phyloP scores from a whole-genome alignment of 2,888 invertebrate genomes.

The Palloptera scutellata region DNA sequence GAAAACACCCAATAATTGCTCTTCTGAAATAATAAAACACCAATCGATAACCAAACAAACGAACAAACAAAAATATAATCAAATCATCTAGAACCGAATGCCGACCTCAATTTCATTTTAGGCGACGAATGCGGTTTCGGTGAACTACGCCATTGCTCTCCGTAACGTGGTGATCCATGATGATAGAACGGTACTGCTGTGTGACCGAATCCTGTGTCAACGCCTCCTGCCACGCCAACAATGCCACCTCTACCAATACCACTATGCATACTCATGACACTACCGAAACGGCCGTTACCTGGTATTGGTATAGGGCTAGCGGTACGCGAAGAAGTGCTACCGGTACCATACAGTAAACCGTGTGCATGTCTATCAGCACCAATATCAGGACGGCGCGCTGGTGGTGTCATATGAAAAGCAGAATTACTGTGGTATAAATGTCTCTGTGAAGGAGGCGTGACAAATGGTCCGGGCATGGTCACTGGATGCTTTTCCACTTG shows the following conservation, averaged over 20 bases:
- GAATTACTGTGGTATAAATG: slow-evolving; percentile 69
- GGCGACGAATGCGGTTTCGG: slow-evolving; percentile 82
- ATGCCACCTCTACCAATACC: slow-evolving; percentile 42
- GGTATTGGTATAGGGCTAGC: slow-evolving; percentile 67
- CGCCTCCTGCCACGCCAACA: slow-evolving; percentile 13
- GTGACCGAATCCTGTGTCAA: slow-evolving; percentile 21
- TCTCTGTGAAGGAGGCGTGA: slow-evolving; percentile 74
- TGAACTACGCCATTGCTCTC: slow-evolving; percentile 68
- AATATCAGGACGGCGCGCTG: slow-evolving; percentile 69
- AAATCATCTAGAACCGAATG: slow-evolving; percentile 11
- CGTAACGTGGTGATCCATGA: slow-evolving; percentile 69
- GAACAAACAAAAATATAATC: neutral
- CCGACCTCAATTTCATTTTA: slow-evolving; percentile 90
- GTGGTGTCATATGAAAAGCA: slow-evolving; percentile 75
- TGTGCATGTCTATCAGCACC: slow-evolving; percentile 48
- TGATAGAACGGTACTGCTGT: slow-evolving; percentile 61
- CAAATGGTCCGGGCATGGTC: slow-evolving; percentile 84
- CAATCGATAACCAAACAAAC: neutral
- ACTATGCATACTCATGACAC: slow-evolving; percentile 71
- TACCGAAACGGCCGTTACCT: slow-evolving; percentile 67
- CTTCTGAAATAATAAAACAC: neutral
- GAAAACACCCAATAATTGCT: no score
- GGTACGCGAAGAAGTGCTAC: slow-evolving; percentile 53
- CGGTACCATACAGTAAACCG: slow-evolving; percentile 33
- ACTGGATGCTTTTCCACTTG: slow-evolving; percentile 93